Percentiles rank a stretch among this genome's conserved stretches.
These are phyloP conservation scores for Cnemophilus loriae DNA, from an alignment of 2,113 vertebrate species.

Conservation along the genomic window DNA sequence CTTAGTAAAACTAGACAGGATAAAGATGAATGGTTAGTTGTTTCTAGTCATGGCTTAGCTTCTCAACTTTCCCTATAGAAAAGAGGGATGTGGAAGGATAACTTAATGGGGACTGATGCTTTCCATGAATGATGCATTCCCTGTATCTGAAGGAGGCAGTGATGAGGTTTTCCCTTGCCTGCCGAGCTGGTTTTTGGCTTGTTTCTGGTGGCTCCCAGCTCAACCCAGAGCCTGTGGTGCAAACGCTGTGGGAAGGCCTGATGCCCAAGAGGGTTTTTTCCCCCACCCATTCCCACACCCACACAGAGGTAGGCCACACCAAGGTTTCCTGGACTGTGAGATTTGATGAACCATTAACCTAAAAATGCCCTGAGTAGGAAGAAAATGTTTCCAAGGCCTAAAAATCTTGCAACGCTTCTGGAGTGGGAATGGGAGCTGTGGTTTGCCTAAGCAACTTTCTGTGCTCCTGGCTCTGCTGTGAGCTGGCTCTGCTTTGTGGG, in stretches of 20 bases:
- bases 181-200: background rate
- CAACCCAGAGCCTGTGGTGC: background rate
- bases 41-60: background rate
- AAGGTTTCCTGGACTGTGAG: constrained; percentile 34
- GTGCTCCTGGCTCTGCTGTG: background rate
- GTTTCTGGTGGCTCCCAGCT: background rate
- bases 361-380: constrained; percentile 37
- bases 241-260: background rate
- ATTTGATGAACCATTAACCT: constrained; percentile 36
- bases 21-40: background rate
- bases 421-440: constrained; percentile 32
- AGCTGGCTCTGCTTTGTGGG: constrained; percentile 16
- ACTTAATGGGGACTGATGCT: background rate
- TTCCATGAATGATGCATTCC: background rate
- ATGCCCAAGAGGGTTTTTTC: background rate
- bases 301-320: background rate
- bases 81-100: background rate
- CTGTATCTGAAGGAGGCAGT: background rate
- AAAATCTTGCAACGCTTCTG: background rate
- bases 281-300: background rate
- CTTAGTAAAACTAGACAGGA: background rate
- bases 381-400: constrained; percentile 27
- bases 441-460: background rate
- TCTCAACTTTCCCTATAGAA: background rate
- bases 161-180: background rate